Base-by-base conservation (phyloP, 92 coral and sea anemone genomes). In the Epizoanthus fatuus region DNA sequence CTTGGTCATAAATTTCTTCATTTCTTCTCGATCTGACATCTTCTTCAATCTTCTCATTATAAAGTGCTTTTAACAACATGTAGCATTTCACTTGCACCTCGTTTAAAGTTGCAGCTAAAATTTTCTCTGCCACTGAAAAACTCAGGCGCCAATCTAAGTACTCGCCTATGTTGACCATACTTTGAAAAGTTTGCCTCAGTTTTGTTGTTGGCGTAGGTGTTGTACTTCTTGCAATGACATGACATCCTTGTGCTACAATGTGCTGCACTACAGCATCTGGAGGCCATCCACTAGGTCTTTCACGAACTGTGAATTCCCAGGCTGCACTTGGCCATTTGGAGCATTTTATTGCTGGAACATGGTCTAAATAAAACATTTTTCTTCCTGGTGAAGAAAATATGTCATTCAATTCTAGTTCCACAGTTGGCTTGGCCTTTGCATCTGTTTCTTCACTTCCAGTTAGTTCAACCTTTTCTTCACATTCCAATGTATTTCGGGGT, bases 211-310 rank as follows among this genome's bases (percentile, higher is more conserved):
- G 75, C 7, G 56, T 6, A 22, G 75, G 39, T 3, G 3, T 51
- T 11, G 47, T 13, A 70, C 75, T 39, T 70, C 75, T 37, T n/a
- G 75, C 15, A 70, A 70, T 47, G 10, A 70, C 55, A 70, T 70
- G 75, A 10, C 75, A 70, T n/a, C 75, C 75, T 20, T 70, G 55
- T 7, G 75, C 32, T 3, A 15, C 6, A 70, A 47, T 19, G 16
- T 70, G n/a, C 35, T 70, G 57, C 15, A 70, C 15, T 10, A 70
- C 14, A 70, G 57, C 35, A 16, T 16, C 35, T 7, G 75, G 4
- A n/a, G 75, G 75, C 75, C 75, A 70, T n/a, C 75, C 75, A 70
- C 75, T 70, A 0, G 56, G 75, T 70, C 75, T 44, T 8, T 70
- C 57, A 2, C 75, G 75, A 3, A 70, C 75, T 19, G n/a, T 70